These are phyloP conservation scores for Ataeniobius toweri DNA, from an alignment of 2,797 vertebrate genomes.

Conservation along the genomic window DNA sequence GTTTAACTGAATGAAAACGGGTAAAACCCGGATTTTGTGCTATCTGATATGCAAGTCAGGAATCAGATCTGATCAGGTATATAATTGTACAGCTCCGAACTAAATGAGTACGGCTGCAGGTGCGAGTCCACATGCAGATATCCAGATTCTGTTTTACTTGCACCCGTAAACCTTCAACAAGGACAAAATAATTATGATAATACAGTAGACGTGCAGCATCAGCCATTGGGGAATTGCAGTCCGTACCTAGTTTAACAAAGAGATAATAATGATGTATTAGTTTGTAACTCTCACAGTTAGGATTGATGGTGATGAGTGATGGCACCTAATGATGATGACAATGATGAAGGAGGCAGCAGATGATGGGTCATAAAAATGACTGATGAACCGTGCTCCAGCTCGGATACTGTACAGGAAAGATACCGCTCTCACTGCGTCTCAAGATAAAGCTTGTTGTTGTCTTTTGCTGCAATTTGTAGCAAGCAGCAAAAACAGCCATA, in stretches of 20 bases:
- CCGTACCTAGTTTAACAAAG: constrained; percentile 65
- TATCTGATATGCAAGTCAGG: neutral
- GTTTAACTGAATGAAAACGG: neutral
- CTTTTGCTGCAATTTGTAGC: constrained; percentile 73
- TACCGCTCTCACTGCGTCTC: constrained; percentile 50
- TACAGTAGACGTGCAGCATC: constrained; percentile 29
- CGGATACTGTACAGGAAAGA: constrained; percentile 46
- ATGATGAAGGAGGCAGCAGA: constrained; percentile 75
- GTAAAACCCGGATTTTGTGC: neutral
- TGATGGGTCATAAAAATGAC: constrained; percentile 78
- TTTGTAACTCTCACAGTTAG: constrained; percentile 66
- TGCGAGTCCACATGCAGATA: neutral
- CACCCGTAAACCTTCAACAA: constrained; percentile 22
- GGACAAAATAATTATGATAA: constrained; percentile 6
- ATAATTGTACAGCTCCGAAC: neutral
- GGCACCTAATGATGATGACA: constrained; percentile 76
- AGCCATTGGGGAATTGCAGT: constrained; percentile 43
- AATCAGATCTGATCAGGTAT: neutral
- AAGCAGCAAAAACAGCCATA: constrained; percentile 61
- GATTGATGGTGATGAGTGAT: constrained; percentile 75
- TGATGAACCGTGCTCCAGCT: constrained; percentile 65
- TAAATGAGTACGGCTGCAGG: neutral
- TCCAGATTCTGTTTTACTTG: neutral
- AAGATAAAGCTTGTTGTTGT: constrained; percentile 69
- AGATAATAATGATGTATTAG: constrained; percentile 77